Evolutionary conservation across 2,113 vertebrate genomes (phyloP), one percentile per base, ranked within the genome.

Genomic region (Natator depressus): DNA sequence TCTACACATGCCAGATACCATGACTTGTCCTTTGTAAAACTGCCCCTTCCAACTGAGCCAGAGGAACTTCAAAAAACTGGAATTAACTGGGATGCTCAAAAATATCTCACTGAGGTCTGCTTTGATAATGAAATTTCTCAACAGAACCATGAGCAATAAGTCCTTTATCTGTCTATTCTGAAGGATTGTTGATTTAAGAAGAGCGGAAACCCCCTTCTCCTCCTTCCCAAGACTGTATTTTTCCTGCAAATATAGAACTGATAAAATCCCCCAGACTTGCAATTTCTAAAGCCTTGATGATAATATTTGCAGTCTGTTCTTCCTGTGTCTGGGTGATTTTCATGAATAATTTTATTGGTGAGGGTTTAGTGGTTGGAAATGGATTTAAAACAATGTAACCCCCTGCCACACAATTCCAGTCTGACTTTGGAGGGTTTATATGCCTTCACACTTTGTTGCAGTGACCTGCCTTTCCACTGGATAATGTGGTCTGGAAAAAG

Each of bases 401-500:
- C 1, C 89, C 93, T 88, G 8, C 2, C 38, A 87, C 10, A 53
- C 20, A 42, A 0, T 25, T 59, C 55, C 55, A 25, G 25, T 59
- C 10, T 59, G 57, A 59, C 57, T 59, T 59, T 59, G 27, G 57
- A 59, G 25, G 57, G 27, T 59, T 59, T 59, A 59, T 72, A 42
- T 57, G 6, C 53, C 80, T 25, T 47, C 2, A 27, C 8, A 91
- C 11, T 13, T 29, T 27, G 10, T 79, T 51, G 59, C 5, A 49
- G 29, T 19, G 16, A 50, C 83, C 87, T 86, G 24, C 81, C 80
- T 27, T 90, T 92, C 16, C 0, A 0, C 29, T 51, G 47, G 53
- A 35, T 46, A 0, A 0, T 35, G 20, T 35, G 76, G 49, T 35
- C 75, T 90, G 47, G 16, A 95, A 81, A n/a, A 57, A 35, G 82